Evolutionary conservation across 2,797 vertebrate genomes (phyloP).

Genomic region (Phrynocephalus forsythii): DNA sequence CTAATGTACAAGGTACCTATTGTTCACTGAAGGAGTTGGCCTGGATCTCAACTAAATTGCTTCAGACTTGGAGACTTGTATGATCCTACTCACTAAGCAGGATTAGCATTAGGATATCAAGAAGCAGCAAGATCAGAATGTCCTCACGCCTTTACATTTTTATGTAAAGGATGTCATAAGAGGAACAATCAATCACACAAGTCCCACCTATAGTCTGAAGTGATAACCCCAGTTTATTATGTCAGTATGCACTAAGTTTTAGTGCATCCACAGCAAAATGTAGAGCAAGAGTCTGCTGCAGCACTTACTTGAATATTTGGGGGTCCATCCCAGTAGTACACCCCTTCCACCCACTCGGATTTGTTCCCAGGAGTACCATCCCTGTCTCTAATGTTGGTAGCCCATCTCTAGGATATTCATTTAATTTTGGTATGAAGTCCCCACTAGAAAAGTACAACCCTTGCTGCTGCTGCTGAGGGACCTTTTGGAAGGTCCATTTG

Average conservation of each 20-base stretch:
- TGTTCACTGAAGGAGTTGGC: not conserved
- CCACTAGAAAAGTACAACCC: not conserved
- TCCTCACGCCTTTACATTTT: not conserved
- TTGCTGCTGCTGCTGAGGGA: not conserved
- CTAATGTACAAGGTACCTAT: not conserved
- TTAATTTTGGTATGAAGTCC: not conserved
- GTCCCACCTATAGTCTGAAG: not conserved
- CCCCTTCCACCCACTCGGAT: not conserved
- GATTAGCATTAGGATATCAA: not conserved
- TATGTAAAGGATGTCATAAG: not conserved
- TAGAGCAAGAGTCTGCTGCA: not conserved
- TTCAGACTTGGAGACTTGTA: not conserved
- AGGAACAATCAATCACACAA: not conserved
- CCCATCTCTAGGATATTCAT: not conserved
- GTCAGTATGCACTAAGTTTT: not conserved
- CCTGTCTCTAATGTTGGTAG: not conserved
- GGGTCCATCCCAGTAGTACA: not conserved
- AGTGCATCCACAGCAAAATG: not conserved
- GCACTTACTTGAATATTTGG: not conserved
- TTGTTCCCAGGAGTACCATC: not conserved
- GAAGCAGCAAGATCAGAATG: not conserved
- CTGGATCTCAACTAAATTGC: not conserved
- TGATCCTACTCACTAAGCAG: not conserved
- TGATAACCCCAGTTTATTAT: not conserved
- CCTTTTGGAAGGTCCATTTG: not conserved